Evolutionary conservation across 2,888 invertebrate species (phyloP).

Genomic region (Glomeris marginata): DNA sequence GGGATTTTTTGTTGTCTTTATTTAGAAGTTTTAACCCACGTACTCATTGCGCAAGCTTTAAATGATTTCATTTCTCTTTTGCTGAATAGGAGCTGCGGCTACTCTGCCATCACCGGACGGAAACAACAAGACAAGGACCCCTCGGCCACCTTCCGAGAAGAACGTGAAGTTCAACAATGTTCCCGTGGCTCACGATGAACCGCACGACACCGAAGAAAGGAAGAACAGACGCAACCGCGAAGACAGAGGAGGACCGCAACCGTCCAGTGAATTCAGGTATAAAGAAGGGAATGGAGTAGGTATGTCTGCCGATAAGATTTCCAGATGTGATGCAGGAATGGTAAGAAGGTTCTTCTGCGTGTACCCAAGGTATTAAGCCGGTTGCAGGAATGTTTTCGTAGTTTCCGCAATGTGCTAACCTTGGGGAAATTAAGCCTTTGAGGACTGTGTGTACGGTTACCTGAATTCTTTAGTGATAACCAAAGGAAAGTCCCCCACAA

Average conservation of each 20-base stretch:
- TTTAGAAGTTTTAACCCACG: too few relatives aligned
- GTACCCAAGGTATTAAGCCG: constrained; percentile 15
- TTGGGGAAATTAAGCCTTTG: constrained; percentile 11
- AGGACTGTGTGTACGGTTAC: constrained; percentile 6
- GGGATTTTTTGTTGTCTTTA: too few relatives aligned
- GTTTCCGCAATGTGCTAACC: constrained; percentile 9
- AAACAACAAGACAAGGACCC: constrained; percentile 16
- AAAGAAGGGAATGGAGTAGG: too few relatives aligned
- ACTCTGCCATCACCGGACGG: constrained; percentile 10
- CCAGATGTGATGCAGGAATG: too few relatives aligned
- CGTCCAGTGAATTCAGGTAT: constrained; percentile 11
- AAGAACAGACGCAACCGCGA: constrained; percentile 45
- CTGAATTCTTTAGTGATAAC: too few relatives aligned
- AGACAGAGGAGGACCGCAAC: constrained; percentile 34
- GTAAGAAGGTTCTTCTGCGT: too few relatives aligned
- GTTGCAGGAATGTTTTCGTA: not conserved
- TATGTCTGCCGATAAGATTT: too few relatives aligned
- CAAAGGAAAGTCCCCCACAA: too few relatives aligned
- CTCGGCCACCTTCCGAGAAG: constrained; percentile 8
- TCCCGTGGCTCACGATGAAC: constrained; percentile 14
- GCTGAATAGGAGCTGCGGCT: not conserved
- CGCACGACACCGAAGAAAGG: constrained; percentile 19
- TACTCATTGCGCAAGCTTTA: too few relatives aligned
- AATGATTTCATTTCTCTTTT: not conserved
- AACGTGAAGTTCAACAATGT: constrained; percentile 11